Evolutionary conservation across 2,888 invertebrate species (phyloP), one percentile per base, ranked within the genome.

Genomic region (Trilocha varians): DNA sequence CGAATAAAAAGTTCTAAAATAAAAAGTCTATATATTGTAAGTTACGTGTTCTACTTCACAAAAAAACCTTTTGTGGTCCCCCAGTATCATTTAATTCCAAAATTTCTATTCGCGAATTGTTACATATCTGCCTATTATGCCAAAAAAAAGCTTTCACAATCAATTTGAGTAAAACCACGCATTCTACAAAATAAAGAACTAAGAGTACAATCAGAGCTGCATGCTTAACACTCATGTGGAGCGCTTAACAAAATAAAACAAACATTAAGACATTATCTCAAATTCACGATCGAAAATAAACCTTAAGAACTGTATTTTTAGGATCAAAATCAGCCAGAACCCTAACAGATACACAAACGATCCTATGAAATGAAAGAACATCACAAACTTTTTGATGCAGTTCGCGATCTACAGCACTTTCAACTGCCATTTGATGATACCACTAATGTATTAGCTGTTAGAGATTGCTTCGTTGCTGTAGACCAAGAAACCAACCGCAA

Each of bases 321-420:
- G 46, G 55, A 48, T 41, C 44, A 42, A 53, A 51, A 46, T 32
- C 34, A 33, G 33, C 40, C 40, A 41, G 46, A 47, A 48, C 16
- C 13, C 38, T 41, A 15, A 16, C 39, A 38, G 48, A 40, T 61
- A 57, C 49, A 47, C 59, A 62, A 58, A 64, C 56, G 55, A 65
- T 52, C 56, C 59, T 59, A 62, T 58, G 59, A 63, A 70, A 68
- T 64, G 47, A 52, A 43, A 39, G 49, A 45, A 50, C 36, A 50
- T 38, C 39, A 52, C 61, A 46, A 56, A 49, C 32, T 49, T 60
- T 52, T n/a, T n/a, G 37, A 37, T 57, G 42, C 48, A 13, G 41
- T 36, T 39, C 17, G 34, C 39, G 36, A 47, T 47, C 32, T 35
- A 40, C 39, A 43, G 46, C 38, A 18, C 16, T 18, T 11, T 34